A percentile compares a stretch with the other conserved stretches of the same genome.
These are phyloP conservation scores for Aplodontia rufa DNA, from an alignment of 2,113 vertebrate genomes.

Conservation along the genomic window DNA sequence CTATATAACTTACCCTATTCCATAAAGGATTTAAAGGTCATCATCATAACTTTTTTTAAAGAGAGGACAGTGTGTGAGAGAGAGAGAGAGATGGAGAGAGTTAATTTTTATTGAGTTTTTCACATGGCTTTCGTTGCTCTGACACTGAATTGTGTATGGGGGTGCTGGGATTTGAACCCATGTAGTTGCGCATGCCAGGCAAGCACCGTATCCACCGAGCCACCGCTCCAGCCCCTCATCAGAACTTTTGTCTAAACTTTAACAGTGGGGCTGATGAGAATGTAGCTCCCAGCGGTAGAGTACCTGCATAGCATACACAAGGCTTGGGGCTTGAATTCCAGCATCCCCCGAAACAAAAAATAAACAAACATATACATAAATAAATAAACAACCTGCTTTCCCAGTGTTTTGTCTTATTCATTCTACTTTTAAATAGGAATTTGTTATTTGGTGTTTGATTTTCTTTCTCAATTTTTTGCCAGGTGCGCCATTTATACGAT, in stretches of 20 bases:
- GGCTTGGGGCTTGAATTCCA: background rate
- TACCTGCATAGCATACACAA: background rate
- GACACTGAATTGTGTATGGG: too few species aligned
- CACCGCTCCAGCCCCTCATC: too few species aligned
- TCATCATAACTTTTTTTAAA: background rate
- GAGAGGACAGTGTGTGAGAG: too few species aligned
- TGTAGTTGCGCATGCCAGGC: too few species aligned
- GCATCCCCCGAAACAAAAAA: background rate
- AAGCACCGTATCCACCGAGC: too few species aligned
- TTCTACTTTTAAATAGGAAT: background rate
- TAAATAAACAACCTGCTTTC: background rate
- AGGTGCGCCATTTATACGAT: constrained; percentile 95
- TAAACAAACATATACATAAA: background rate
- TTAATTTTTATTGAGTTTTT: too few species aligned
- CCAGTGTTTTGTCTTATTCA: background rate
- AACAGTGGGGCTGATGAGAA: background rate
- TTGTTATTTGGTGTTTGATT: constrained; percentile 10
- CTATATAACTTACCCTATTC: background rate
- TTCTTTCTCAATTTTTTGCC: constrained; percentile 36
- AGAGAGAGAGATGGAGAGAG: too few species aligned
- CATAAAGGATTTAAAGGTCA: background rate
- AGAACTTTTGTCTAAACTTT: background rate
- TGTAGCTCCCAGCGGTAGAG: background rate
- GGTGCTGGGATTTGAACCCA: too few species aligned
- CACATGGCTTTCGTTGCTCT: too few species aligned